These are phyloP conservation scores for Agonopterix arenella DNA, from an alignment of 2,888 invertebrate species.

Conservation along the genomic window DNA sequence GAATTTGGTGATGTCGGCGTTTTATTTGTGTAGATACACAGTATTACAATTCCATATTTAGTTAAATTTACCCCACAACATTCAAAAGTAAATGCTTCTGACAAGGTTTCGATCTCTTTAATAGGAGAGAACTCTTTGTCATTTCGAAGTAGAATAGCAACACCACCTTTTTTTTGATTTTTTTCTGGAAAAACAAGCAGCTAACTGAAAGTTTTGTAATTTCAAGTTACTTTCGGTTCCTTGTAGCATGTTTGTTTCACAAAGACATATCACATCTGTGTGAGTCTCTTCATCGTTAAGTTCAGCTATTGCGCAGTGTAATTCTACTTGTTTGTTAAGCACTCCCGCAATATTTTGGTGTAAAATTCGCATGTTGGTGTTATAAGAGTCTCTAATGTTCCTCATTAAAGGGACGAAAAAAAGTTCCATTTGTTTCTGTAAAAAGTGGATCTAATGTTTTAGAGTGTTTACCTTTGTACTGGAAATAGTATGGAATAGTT, in stretches of 20 bases:
- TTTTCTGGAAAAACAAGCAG: neutral
- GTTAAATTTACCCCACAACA: neutral
- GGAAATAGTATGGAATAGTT: neutral
- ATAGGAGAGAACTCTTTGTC: neutral
- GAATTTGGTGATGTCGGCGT: neutral
- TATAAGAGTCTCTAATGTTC: neutral
- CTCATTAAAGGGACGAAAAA: neutral
- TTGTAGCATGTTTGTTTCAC: neutral
- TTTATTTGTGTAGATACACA: slow-evolving; percentile 4
- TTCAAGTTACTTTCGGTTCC: neutral
- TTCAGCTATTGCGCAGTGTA: neutral
- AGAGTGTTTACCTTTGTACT: neutral
- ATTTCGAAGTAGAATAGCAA: neutral
- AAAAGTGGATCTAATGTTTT: neutral
- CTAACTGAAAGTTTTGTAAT: neutral
- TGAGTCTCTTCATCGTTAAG: neutral
- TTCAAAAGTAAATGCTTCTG: slow-evolving; percentile 6
- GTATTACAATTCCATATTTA: neutral
- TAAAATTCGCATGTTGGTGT: neutral
- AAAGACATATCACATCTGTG: neutral
- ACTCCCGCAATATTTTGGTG: neutral
- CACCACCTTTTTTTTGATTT: neutral
- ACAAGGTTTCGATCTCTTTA: slow-evolving; percentile 2
- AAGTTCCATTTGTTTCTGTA: too few species aligned
- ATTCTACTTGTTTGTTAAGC: neutral